Percentiles rank a stretch among this genome's conserved stretches.
Evolutionary conservation across 2,113 vertebrate species (phyloP).

Genomic region (Oophaga pumilio): DNA sequence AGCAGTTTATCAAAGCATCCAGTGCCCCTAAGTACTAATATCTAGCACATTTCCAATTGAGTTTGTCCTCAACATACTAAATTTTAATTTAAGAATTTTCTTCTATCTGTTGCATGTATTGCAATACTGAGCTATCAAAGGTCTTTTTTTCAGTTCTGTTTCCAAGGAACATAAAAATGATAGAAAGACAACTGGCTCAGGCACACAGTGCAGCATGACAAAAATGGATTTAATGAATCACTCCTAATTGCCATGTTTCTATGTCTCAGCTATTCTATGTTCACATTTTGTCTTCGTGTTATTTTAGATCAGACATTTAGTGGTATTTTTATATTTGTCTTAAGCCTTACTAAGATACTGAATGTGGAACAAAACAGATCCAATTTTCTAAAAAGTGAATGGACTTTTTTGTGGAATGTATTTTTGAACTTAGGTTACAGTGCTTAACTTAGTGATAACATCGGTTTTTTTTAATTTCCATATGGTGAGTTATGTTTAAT

Average conservation of each 20-base stretch:
- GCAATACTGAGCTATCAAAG: background rate
- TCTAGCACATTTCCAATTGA: background rate
- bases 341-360: background rate
- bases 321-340: background rate
- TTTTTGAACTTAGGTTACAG: too few species aligned
- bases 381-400: background rate
- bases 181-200: background rate
- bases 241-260: slow-evolving; percentile 18
- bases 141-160: background rate
- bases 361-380: background rate
- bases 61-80: background rate
- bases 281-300: background rate
- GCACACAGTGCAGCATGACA: background rate
- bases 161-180: slow-evolving; percentile 18
- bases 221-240: slow-evolving; percentile 27
- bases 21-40: background rate
- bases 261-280: background rate
- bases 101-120: background rate
- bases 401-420: background rate
- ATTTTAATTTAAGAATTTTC: background rate
- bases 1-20: too few species aligned
- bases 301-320: background rate
- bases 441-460: background rate
- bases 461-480: background rate
- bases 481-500: too few species aligned